A percentile compares a stretch with the other conserved stretches of the same genome.
Evolutionary conservation across 1,140 invertebrate genomes (phyloP).

Genomic region (Trichoplusia ni): DNA sequence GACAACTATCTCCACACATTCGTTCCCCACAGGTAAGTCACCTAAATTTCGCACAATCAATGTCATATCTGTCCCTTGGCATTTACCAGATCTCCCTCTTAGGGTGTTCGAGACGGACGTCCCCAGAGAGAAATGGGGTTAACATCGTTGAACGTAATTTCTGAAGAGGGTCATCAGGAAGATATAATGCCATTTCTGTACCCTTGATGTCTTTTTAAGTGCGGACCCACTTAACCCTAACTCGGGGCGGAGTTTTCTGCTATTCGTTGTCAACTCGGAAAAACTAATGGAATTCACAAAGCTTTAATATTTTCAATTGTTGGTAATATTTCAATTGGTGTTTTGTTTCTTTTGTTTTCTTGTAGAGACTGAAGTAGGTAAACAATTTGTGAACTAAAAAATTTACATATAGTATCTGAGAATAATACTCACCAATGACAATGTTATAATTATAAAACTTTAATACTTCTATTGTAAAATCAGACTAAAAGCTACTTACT

Average conservation of each 20-base stretch:
- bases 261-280: conserved; percentile 43
- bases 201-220: conserved; percentile 76
- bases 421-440: no score
- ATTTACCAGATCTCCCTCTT: conserved; percentile 34
- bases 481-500: no score
- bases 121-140: conserved; percentile 50
- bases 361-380: no score
- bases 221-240: conserved; percentile 72
- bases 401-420: no score
- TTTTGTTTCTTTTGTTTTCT: conserved; percentile 3
- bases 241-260: conserved; percentile 43
- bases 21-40: background rate
- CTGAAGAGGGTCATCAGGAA: conserved; percentile 72
- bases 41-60: conserved; percentile 32
- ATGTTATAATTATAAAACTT: no score
- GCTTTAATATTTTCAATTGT: conserved; percentile 30
- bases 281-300: conserved; percentile 42
- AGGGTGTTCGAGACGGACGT: conserved; percentile 43
- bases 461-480: no score
- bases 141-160: conserved; percentile 63
- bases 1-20: background rate
- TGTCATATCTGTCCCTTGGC: conserved; percentile 36
- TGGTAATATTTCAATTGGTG: background rate
- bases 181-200: conserved; percentile 75
- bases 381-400: no score